Evolutionary conservation across 1,140 invertebrate species (phyloP), one percentile per base, ranked within the genome.

Genomic region (Pseudomyrmex dendroicus): DNA sequence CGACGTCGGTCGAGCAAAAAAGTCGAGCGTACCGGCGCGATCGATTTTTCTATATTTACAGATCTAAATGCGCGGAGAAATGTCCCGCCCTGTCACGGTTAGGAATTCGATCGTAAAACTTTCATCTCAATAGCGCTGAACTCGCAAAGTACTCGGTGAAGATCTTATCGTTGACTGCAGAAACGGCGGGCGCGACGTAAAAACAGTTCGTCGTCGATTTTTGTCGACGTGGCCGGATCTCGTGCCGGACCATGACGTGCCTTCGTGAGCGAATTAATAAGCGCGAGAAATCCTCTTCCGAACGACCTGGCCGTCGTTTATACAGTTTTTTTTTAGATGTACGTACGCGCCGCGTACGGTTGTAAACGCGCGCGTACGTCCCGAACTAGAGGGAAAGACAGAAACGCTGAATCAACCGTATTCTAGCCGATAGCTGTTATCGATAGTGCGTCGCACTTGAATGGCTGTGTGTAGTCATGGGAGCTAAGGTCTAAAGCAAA

Each of bases 71-170:
- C 46, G 57, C 54, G 66, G 59, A 66, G 68, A 80, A 80, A 80
- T 50, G 76, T 80, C 66, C 57, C 35, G 76, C 76, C 5, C 44
- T 17, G 76, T 80, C 83, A 72, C 62, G 68, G 61, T 73, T 59
- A 25, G 50, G 56, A 82, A 86, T 85, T 85, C 54, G 50, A 70
- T 66, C 22, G 67, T 72, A 85, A 82, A 85, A 86, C 83, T 85
- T 84, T 84, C 67, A 35, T 70, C 66, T 61, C 70, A 74, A 73
- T 72, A n/a, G 20, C 17, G 84, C 70, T 77, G 83, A 77, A 61
- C 68, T 52, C 70, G 70, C 63, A 46, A 84, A 76, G 70, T 70
- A 22, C 35, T 35, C 64, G 50, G 35, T 61, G 78, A 61, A 56
- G 61, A 74, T 84, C 35, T 77, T 68, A 84, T 84, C 82, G 57